Percentiles rank a stretch among this genome's conserved stretches.
phyloP scores from a whole-genome alignment of 2,113 vertebrate species.

The Coregonus clupeaformis region DNA sequence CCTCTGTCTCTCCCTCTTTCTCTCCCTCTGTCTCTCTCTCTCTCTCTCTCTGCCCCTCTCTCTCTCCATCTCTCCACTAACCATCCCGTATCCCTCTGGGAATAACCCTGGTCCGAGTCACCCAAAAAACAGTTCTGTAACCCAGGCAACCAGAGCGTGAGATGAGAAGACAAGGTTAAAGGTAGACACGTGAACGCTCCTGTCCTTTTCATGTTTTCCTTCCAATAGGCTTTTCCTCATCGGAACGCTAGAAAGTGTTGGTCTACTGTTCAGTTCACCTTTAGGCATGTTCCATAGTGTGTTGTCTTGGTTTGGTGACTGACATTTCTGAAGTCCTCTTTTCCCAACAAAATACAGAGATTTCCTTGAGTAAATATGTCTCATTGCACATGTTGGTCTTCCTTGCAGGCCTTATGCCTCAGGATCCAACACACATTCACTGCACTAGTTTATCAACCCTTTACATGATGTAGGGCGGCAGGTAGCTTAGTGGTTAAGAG shows the following conservation, averaged over 20 bases:
- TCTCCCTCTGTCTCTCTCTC: not conserved
- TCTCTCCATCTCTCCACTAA: slow-evolving; percentile 6
- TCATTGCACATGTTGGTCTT: too few relatives aligned
- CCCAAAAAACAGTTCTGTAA: slow-evolving; percentile 16
- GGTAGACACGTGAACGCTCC: not conserved
- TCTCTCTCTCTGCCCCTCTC: not conserved
- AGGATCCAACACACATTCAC: too few relatives aligned
- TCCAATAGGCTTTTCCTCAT: slow-evolving; percentile 2
- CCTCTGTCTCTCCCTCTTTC: not conserved
- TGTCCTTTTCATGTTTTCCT: not conserved
- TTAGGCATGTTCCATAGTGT: too few relatives aligned
- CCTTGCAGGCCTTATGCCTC: too few relatives aligned
- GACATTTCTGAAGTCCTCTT: too few relatives aligned
- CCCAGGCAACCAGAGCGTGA: not conserved
- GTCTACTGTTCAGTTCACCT: not conserved
- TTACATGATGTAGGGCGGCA: too few relatives aligned
- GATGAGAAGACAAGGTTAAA: slow-evolving; percentile 12
- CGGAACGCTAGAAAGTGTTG: not conserved
- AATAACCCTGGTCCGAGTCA: slow-evolving; percentile 16
- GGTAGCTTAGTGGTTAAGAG: too few relatives aligned
- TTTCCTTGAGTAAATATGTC: too few relatives aligned
- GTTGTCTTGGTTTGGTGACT: too few relatives aligned
- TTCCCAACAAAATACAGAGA: too few relatives aligned
- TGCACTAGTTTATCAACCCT: too few relatives aligned
- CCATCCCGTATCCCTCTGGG: slow-evolving; percentile 27